Percentiles rank a stretch among this genome's conserved stretches.
These are phyloP conservation scores for Syngnathus typhle DNA, from an alignment of 2,113 vertebrate species.

Conservation along the genomic window DNA sequence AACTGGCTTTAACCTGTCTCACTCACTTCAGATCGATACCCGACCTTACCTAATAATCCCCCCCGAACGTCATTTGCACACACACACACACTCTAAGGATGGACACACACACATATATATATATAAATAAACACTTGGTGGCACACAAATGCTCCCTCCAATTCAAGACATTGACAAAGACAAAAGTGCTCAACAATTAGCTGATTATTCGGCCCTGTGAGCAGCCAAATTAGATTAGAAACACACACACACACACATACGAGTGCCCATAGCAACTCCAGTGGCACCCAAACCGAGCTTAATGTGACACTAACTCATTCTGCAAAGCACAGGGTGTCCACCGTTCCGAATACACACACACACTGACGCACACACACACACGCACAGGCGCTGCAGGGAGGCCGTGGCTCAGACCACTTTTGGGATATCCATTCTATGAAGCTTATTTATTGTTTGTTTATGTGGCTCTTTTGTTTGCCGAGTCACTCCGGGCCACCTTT, in stretches of 20 bases:
- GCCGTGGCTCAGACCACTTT: slow-evolving; percentile 48
- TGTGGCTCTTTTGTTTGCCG: slow-evolving; percentile 67
- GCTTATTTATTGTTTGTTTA: slow-evolving; percentile 68
- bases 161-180: slow-evolving; percentile 52
- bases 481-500: slow-evolving; percentile 58
- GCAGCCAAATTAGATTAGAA: slow-evolving; percentile 69
- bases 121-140: slow-evolving; percentile 10
- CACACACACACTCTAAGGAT: not conserved
- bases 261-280: slow-evolving; percentile 67
- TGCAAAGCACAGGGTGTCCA: slow-evolving; percentile 61
- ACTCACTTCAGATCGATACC: slow-evolving; percentile 64
- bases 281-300: slow-evolving; percentile 54
- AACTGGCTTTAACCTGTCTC: slow-evolving; percentile 66
- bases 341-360: slow-evolving; percentile 6
- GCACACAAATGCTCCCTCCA: slow-evolving; percentile 32
- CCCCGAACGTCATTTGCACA: slow-evolving; percentile 19
- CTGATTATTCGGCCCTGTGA: slow-evolving; percentile 65
- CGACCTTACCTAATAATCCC: slow-evolving; percentile 62
- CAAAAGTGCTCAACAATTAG: slow-evolving; percentile 69
- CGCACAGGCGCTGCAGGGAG: slow-evolving; percentile 42
- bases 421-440: slow-evolving; percentile 62
- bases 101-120: slow-evolving; percentile 3
- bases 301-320: slow-evolving; percentile 74
- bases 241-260: slow-evolving; percentile 25
- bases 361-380: slow-evolving; percentile 22